phyloP scores from a whole-genome alignment of 2,797 vertebrate species.

The Sebastes flavidus region DNA sequence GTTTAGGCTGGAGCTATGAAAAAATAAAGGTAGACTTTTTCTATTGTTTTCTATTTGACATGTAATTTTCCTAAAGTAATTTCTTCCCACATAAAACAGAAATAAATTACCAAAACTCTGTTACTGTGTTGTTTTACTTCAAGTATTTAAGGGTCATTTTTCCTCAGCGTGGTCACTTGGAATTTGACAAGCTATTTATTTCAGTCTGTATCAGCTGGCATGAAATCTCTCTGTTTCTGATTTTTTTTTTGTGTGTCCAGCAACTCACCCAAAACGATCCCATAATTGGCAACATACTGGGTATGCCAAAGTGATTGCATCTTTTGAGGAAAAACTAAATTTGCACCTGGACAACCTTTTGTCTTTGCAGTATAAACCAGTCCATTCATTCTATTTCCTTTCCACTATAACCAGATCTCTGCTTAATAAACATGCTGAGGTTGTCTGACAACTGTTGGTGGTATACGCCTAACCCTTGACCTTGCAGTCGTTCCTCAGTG shows the following conservation, averaged over 20 bases:
- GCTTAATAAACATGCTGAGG: conserved; percentile 64
- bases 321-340: background rate
- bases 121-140: background rate
- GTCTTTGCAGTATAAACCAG: background rate
- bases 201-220: background rate
- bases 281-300: background rate
- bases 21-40: background rate
- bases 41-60: background rate
- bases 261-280: background rate
- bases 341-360: background rate
- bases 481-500: conserved; percentile 66
- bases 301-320: background rate
- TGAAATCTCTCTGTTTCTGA: background rate
- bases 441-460: conserved; percentile 73
- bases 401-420: conserved; percentile 34
- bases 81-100: background rate
- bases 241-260: background rate
- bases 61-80: background rate
- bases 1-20: background rate
- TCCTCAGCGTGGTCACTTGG: background rate
- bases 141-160: background rate
- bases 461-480: conserved; percentile 78
- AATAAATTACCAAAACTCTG: background rate
- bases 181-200: background rate
- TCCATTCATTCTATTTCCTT: background rate